Percentiles rank a stretch among this genome's conserved stretches.
Evolutionary conservation across 2,113 vertebrate species (phyloP).

Genomic region (Pollachius pollachius): DNA sequence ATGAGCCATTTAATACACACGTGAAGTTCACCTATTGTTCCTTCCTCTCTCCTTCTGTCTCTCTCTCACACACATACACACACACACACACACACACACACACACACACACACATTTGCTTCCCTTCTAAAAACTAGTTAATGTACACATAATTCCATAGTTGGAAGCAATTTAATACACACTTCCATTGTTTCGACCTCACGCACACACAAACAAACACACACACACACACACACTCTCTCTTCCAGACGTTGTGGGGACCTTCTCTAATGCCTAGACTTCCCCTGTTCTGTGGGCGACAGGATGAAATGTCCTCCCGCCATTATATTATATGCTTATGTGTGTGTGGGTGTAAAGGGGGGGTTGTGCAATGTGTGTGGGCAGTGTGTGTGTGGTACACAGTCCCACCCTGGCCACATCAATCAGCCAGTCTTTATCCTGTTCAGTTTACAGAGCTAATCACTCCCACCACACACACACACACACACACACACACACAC

Average conservation of each 20-base stretch:
- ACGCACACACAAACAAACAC: not conserved
- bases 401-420: slow-evolving; percentile 52
- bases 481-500: slow-evolving; percentile 14
- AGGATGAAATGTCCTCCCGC: slow-evolving; percentile 30
- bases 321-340: slow-evolving; percentile 23
- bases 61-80: too few species aligned
- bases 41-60: too few species aligned
- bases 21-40: too few species aligned
- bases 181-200: not conserved
- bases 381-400: slow-evolving; percentile 21
- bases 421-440: slow-evolving; percentile 40
- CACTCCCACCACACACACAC: slow-evolving; percentile 27
- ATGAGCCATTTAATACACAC: too few species aligned
- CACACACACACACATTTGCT: too few species aligned
- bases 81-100: too few species aligned
- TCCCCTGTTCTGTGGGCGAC: slow-evolving; percentile 40
- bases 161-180: slow-evolving; percentile 24
- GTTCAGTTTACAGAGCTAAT: slow-evolving; percentile 45
- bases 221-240: slow-evolving; percentile 4
- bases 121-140: not conserved
- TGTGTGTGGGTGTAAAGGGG: not conserved
- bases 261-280: slow-evolving; percentile 12
- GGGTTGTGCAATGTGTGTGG: not conserved
- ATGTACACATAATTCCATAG: slow-evolving; percentile 5
- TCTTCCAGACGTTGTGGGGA: slow-evolving; percentile 22